Conservation (phyloP, 2,113 vertebrate genomes). For the Gymnarchus niloticus region DNA sequence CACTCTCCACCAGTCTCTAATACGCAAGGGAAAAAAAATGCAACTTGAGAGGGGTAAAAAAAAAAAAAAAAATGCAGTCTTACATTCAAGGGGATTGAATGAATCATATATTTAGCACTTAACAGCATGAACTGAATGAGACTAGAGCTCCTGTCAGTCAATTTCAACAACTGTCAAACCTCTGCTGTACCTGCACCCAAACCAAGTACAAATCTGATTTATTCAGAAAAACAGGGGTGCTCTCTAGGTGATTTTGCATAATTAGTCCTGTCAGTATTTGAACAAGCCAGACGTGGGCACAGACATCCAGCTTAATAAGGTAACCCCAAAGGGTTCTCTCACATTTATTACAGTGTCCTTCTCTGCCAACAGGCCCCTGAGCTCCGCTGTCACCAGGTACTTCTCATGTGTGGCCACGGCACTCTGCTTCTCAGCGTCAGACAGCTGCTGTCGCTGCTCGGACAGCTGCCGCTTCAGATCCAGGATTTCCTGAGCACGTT, state of each 20-base stretch:
- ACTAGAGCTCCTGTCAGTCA: too few relatives aligned
- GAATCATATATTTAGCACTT: too few relatives aligned
- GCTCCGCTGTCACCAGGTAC: slow-evolving; percentile 51
- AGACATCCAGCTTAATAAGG: neutral
- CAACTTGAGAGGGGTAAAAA: neutral
- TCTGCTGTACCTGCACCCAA: neutral
- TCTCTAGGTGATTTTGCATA: neutral
- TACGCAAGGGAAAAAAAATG: slow-evolving; percentile 21
- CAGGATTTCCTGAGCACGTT: slow-evolving; percentile 57
- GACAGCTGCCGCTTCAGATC: slow-evolving; percentile 57
- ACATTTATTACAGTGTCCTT: slow-evolving; percentile 66
- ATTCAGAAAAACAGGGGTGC: neutral
- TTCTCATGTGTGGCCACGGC: slow-evolving; percentile 50
- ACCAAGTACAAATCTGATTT: neutral
- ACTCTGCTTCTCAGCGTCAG: slow-evolving; percentile 48
- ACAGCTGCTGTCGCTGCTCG: slow-evolving; percentile 54
- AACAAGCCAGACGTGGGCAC: neutral
- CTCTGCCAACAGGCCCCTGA: slow-evolving; percentile 52
- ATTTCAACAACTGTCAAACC: neutral
- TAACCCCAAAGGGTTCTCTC: slow-evolving; percentile 27
- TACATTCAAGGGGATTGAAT: too few relatives aligned
- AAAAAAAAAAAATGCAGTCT: too few relatives aligned
- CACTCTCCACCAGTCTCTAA: slow-evolving; percentile 62
- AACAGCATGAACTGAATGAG: too few relatives aligned
- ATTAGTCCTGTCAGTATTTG: neutral